Base-by-base conservation (phyloP, 1,140 invertebrate genomes). In the Andrena cerasifolii region DNA sequence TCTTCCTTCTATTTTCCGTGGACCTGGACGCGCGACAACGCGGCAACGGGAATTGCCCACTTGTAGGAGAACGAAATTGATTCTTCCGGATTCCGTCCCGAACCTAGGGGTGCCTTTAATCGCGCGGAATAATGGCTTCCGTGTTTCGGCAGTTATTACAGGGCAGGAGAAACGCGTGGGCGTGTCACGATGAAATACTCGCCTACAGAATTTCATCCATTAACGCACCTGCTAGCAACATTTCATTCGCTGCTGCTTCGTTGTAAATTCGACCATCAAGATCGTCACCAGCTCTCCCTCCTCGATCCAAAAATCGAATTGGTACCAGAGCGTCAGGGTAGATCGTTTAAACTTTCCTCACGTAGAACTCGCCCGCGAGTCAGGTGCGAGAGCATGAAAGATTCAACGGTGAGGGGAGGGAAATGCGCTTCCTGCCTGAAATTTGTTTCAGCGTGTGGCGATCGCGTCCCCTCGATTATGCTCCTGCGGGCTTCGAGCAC, bases 391-490 rank as follows among this genome's bases (percentile, higher is more conserved):
- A 10, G 36, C 36, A 40, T 84, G 72, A 84, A 84, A 84, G 83
- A 84, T 84, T 84, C 82, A 84, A 56, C 28, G 43, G 40, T 24
- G 72, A 54, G 58, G 59, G 33, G 49, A 40, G 61, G 47, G 36
- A 66, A 43, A 53, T 65, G 51, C 49, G 65, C 43, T 45, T 24
- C 21, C 21, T 1, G 6, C 36, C 40, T 4, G 26, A 78, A 78
- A 79, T 74, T 63, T 65, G 49, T 62, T 74, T 40, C 26, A 40
- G 12, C 47, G 40, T 16, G 61, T 5, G 10, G 33, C 67, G 71
- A 70, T 82, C 78, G 36, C 10, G 53, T 76, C 58, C 56, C 65
- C 63, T 83, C 81, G 75, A 79, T 71, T 78, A 84, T 83, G 75
- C 51, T 65, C 43, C 65, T 70, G 40, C 33, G 12, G 0, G 12